Base-by-base conservation (phyloP, 2,113 vertebrate species). In the Rynchops niger region DNA sequence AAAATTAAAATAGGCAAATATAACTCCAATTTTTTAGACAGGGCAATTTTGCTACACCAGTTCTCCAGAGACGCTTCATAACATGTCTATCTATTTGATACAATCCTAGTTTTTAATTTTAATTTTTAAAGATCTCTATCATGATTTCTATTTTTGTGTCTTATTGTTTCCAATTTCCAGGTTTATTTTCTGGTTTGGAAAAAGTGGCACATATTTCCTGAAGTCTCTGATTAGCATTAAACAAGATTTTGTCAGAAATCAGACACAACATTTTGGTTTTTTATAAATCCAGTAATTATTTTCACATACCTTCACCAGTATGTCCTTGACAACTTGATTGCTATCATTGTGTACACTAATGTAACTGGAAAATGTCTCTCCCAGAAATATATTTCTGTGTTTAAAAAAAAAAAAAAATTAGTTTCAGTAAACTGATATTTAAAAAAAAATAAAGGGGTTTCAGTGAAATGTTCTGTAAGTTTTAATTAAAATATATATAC, bases 301-400 rank as follows among this genome's bases (percentile, higher is more conserved):
- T 56, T 65, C 26, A 95, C 93, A 79, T 98, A 99, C 99, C 99
- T 99, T 99, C 76, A 99, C 99, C 45, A 99, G 97, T 96, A 99
- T 99, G 84, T 99, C 99, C 97, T 99, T 99, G 61, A 99, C 99
- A 56, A 99, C 97, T 97, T 99, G 99, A 95, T 25, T 99, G 96
- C 99, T 99, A 97, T 99, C 99, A 88, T 99, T 99, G 96, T 99
- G 99, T 78, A 99, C 99, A 7, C 99, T 99, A 93, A 99, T 99
- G 82, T 99, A 99, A 98, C 99, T 99, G 96, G 99, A 99, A 98
- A 99, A 99, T 0, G 99, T 99, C 97, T 99, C 99, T 21, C 99
- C 99, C 25, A 99, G 98, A 98, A 99, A 99, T 97, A 99, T 99
- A 93, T 99, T 99, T 85, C 99, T 99, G 97, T 93, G 97, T 95